phyloP scores from a whole-genome alignment of 2,888 invertebrate species.

The Machimus rusticus region DNA sequence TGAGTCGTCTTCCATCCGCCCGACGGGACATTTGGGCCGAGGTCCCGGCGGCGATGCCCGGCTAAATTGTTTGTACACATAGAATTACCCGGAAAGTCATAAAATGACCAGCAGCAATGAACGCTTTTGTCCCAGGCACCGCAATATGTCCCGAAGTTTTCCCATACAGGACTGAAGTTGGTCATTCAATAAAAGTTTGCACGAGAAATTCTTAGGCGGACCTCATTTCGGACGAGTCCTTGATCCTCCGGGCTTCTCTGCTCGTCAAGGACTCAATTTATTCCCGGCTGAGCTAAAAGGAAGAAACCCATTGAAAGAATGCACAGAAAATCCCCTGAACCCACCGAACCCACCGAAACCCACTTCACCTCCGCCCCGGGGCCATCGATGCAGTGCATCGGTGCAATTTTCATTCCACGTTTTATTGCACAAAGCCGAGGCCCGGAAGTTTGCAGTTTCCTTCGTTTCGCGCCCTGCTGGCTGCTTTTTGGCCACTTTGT shows the following conservation, averaged over 20 bases:
- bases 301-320: constrained; percentile 20
- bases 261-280: constrained; percentile 17
- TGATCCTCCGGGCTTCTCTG: constrained; percentile 27
- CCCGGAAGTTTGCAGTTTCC: constrained; percentile 10
- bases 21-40: not conserved
- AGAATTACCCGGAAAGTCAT: constrained; percentile 39
- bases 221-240: constrained; percentile 27
- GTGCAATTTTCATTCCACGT: constrained; percentile 24
- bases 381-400: not conserved
- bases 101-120: constrained; percentile 41
- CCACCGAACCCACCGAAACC: too few species aligned
- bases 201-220: constrained; percentile 23
- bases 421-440: constrained; percentile 12
- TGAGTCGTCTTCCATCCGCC: constrained; percentile 15
- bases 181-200: constrained; percentile 36
- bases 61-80: constrained; percentile 40
- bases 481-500: not conserved
- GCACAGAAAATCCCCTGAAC: not conserved
- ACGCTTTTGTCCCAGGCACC: constrained; percentile 38
- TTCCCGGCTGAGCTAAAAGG: not conserved
- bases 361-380: not conserved
- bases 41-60: constrained; percentile 23
- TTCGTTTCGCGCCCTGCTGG: not conserved
- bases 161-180: constrained; percentile 33
- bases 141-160: constrained; percentile 39